Percentiles rank a stretch among this genome's conserved stretches.
These are phyloP conservation scores for Haliclystus octoradiatus DNA, from an alignment of 30 jellyfish, hydroid and myxozoan species.

Conservation along the genomic window DNA sequence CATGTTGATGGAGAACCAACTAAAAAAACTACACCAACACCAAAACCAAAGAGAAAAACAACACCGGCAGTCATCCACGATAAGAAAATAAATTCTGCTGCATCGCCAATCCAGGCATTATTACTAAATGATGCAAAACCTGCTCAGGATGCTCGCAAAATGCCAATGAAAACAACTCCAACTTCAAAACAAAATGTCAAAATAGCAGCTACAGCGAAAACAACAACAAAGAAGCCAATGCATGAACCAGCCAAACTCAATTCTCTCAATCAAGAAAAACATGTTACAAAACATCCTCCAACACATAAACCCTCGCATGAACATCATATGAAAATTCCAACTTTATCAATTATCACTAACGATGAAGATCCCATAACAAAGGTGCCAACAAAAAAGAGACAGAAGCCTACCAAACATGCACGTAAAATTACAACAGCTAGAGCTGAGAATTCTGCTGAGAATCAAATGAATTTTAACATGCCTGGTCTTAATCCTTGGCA, in stretches of 20 bases:
- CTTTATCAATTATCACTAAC: conserved; percentile 65
- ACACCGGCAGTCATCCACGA: background rate
- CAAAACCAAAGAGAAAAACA: background rate
- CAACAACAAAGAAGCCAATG: conserved; percentile 9
- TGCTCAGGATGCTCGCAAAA: background rate
- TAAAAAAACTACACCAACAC: background rate
- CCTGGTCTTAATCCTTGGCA: background rate
- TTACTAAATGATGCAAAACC: background rate
- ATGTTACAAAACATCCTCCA: background rate
- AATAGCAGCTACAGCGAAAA: conserved; percentile 13
- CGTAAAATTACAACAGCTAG: background rate
- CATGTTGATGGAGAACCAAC: background rate
- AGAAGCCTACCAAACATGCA: conserved; percentile 1
- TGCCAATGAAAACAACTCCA: background rate
- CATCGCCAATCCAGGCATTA: background rate
- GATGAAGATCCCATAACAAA: conserved; percentile 57
- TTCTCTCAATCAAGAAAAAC: background rate
- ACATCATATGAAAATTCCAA: conserved; percentile 51
- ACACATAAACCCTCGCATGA: background rate
- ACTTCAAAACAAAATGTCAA: conserved; percentile 10
- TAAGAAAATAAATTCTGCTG: too few relatives aligned
- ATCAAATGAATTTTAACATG: background rate
- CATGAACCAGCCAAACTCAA: background rate
- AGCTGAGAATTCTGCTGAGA: background rate
- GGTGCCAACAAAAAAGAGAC: conserved; percentile 4